Evolutionary conservation across 2,113 vertebrate genomes (phyloP).

Genomic region (Dryoscopus gambensis): DNA sequence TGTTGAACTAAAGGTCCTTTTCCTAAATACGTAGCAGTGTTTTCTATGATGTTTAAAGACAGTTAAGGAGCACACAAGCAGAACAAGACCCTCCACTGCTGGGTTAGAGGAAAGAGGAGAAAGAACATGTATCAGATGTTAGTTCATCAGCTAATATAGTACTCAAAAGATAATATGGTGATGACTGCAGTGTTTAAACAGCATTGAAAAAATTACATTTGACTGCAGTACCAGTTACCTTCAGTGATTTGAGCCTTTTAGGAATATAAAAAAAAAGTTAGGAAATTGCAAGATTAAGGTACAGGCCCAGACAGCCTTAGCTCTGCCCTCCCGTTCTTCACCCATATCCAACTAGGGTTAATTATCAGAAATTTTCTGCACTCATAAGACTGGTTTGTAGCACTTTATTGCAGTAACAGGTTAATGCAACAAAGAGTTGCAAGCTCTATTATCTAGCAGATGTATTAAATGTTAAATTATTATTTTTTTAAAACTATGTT

Average conservation of each 20-base stretch:
- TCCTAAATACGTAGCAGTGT: not conserved
- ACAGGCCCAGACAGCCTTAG: accelerated
- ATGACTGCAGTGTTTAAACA: not conserved
- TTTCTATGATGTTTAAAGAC: not conserved
- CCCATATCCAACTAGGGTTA: not conserved
- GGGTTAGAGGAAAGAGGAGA: not conserved
- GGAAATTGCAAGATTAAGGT: not conserved
- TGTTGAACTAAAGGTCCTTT: not conserved
- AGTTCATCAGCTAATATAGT: not conserved
- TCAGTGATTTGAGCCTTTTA: not conserved
- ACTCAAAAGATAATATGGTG: not conserved
- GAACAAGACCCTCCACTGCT: not conserved
- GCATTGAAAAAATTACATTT: not conserved
- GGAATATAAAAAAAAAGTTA: not conserved
- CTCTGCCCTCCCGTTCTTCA: not conserved
- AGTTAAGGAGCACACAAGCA: not conserved
- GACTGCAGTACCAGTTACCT: not conserved
- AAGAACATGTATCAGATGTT: not conserved
- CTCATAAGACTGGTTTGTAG: not conserved
- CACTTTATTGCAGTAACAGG: not conserved
- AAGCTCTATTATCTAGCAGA: not conserved
- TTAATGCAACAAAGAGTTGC: not conserved
- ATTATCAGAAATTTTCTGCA: not conserved
- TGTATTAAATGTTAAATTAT: not conserved
- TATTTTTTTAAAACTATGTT: not conserved